Evolutionary conservation across 2,797 vertebrate species (phyloP), one percentile per base, ranked within the genome.

Genomic region (Notolabrus celidotus): DNA sequence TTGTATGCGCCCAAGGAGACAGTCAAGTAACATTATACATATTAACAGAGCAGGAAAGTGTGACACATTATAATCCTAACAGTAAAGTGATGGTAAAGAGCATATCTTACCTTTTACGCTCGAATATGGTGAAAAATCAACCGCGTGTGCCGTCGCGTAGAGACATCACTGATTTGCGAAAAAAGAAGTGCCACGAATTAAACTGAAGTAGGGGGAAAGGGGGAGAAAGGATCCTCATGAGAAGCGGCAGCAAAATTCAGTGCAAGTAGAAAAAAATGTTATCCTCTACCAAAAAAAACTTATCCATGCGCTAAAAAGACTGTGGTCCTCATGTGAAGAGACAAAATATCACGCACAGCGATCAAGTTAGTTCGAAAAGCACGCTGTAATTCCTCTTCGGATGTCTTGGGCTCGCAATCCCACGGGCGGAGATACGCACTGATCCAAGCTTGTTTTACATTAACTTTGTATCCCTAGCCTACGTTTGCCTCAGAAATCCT

Each of bases 381-480:
- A 87, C 80, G 81, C 45, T 77, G 92, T 90, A 90, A 93, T 90
- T 95, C 94, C 94, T 94, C 88, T 86, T 91, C 88, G 70, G 82
- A 50, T 88, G 81, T 79, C 83, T 89, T 73, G 77, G 81, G 67
- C 76, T 90, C 79, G 73, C 83, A 91, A 89, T 94, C 88, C 91
- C 88, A 91, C 88, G 62, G 82, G 73, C 67, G 81, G 77, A 88
- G 83, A 91, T 71, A 83, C 83, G 87, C 84, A 78, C 79, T 64
- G 88, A 84, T 94, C 93, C 93, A 89, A 67, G 84, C 74, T 83
- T 82, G 82, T 82, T 91, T 84, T 85, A 89, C 70, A 84, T 74
- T 54, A 86, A 88, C 81, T 88, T 86, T 87, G 74, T 66, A 80
- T 62, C 67, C 74, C 86, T 91, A 89, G 31, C 49, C 69, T 85